Evolutionary conservation across 2,888 invertebrate species (phyloP).

Genomic region (Agrochola circellaris): DNA sequence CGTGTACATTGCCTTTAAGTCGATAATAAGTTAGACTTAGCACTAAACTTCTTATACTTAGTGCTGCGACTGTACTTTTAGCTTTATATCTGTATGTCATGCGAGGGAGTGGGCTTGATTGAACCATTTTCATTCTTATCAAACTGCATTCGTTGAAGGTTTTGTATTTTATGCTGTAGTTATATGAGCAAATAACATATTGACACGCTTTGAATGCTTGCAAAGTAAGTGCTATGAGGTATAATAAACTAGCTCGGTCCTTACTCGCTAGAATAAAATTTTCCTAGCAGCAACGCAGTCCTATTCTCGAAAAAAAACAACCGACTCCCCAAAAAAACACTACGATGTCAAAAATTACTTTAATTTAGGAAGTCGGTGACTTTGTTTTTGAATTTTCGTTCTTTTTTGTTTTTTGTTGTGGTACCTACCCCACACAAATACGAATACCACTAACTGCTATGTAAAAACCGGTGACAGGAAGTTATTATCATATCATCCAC

Average conservation of each 20-base stretch:
- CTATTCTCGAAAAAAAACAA: too few relatives aligned
- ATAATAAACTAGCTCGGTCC: background rate
- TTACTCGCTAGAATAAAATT: background rate
- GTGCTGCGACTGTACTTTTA: slow-evolving; percentile 40
- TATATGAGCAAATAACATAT: slow-evolving; percentile 20
- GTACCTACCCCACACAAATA: too few relatives aligned
- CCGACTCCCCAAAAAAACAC: too few relatives aligned
- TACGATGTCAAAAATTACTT: too few relatives aligned
- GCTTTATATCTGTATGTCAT: slow-evolving; percentile 45
- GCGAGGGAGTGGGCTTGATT: slow-evolving; percentile 51
- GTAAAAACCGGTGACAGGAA: too few relatives aligned
- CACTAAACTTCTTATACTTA: slow-evolving; percentile 48
- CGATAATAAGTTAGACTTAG: slow-evolving; percentile 49
- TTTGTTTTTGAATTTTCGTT: too few relatives aligned
- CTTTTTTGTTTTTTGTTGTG: too few relatives aligned
- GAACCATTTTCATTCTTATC: slow-evolving; percentile 57
- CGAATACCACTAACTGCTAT: too few relatives aligned
- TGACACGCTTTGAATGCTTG: slow-evolving; percentile 35
- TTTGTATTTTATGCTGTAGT: slow-evolving; percentile 13
- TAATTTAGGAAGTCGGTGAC: too few relatives aligned
- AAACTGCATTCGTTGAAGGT: slow-evolving; percentile 48
- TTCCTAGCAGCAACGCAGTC: background rate
- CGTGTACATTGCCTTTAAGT: slow-evolving; percentile 48
- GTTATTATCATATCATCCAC: too few relatives aligned
- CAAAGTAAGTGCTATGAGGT: background rate